Conservation (phyloP, 2,888 invertebrate genomes). For the Panorpa germanica region DNA sequence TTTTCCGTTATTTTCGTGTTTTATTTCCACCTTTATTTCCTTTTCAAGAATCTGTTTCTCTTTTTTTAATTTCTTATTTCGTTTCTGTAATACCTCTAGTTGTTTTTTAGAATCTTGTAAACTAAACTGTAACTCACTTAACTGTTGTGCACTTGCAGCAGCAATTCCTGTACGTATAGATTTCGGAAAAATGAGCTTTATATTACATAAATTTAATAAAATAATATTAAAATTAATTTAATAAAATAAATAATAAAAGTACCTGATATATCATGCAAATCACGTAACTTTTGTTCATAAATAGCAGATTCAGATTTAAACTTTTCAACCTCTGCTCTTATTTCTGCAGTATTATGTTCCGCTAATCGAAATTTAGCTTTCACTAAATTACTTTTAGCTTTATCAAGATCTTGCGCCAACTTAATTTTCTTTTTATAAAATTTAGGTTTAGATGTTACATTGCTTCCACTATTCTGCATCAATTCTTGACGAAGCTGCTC, state of each 20-base stretch:
- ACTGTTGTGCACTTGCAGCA: slow-evolving; percentile 40
- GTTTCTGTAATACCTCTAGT: slow-evolving; percentile 52
- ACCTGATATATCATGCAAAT: too few relatives aligned
- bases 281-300: slow-evolving; percentile 29
- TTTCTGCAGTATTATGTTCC: slow-evolving; percentile 25
- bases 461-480: slow-evolving; percentile 33
- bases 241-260: too few relatives aligned
- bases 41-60: slow-evolving; percentile 45
- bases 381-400: slow-evolving; percentile 31
- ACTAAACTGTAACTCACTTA: slow-evolving; percentile 52
- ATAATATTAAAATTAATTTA: too few relatives aligned
- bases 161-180: slow-evolving; percentile 36
- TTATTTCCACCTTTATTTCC: slow-evolving; percentile 35
- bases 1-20: slow-evolving; percentile 23
- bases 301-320: slow-evolving; percentile 25
- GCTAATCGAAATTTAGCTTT: too few relatives aligned
- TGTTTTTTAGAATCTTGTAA: slow-evolving; percentile 55
- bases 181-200: too few relatives aligned
- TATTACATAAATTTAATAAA: too few relatives aligned
- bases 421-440: slow-evolving; percentile 42
- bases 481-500: slow-evolving; percentile 55
- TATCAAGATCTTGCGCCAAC: slow-evolving; percentile 37
- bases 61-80: slow-evolving; percentile 55
- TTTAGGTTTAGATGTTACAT: slow-evolving; percentile 33
- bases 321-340: slow-evolving; percentile 23